Evolutionary conservation across 1,140 invertebrate genomes (phyloP).

Genomic region (Heliconius nattereri): DNA sequence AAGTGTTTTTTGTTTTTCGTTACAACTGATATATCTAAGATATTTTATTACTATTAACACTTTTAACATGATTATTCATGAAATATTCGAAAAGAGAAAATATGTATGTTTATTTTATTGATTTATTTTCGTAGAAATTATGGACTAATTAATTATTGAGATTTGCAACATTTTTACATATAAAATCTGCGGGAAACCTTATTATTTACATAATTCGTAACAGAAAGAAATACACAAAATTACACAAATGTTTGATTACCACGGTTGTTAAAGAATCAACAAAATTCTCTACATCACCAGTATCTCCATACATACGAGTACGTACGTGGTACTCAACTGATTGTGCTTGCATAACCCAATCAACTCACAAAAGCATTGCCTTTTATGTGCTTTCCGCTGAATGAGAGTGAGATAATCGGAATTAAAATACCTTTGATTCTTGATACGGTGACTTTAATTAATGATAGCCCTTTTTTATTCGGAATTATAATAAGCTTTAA

Average conservation of each 20-base stretch:
- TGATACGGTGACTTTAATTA: constrained; percentile 8
- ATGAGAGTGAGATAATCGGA: constrained; percentile 23
- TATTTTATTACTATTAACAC: too few species aligned
- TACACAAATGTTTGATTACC: background rate
- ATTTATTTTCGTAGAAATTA: too few species aligned
- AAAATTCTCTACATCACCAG: background rate
- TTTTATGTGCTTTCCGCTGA: constrained; percentile 18
- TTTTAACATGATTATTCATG: too few species aligned
- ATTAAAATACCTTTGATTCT: constrained; percentile 13
- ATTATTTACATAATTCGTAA: background rate
- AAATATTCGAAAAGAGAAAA: too few species aligned
- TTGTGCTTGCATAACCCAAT: constrained; percentile 29
- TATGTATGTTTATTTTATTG: too few species aligned
- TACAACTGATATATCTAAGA: too few species aligned
- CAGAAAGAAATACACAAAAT: background rate
- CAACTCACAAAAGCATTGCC: constrained; percentile 16
- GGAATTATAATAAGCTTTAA: background rate
- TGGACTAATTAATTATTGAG: too few species aligned
- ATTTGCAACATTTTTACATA: too few species aligned
- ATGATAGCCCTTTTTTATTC: constrained; percentile 2
- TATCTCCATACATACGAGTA: too few species aligned
- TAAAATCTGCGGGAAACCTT: too few species aligned
- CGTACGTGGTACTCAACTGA: constrained; percentile 1
- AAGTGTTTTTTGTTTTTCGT: too few species aligned
- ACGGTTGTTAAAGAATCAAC: constrained; percentile 20